Conservation (phyloP, 2,113 vertebrate species). For the Xiphorhynchus elegans region DNA sequence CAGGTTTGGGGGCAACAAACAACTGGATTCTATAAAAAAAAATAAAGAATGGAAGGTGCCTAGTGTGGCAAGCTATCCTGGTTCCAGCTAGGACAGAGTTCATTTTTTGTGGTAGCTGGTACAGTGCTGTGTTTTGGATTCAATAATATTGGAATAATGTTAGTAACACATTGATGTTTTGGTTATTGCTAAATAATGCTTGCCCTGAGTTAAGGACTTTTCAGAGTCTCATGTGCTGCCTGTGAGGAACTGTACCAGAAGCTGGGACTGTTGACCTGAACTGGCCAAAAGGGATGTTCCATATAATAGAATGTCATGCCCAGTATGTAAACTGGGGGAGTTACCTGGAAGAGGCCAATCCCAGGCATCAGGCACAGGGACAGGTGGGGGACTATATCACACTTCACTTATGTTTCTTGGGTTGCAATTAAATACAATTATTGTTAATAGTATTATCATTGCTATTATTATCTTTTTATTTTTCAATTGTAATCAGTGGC, state of each 20-base stretch:
- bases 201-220: background rate
- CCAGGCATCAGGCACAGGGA: background rate
- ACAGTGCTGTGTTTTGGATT: background rate
- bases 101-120: background rate
- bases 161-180: background rate
- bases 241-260: background rate
- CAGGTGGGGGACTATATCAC: background rate
- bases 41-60: background rate
- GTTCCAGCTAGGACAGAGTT: background rate
- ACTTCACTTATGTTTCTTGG: background rate
- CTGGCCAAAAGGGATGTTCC: background rate
- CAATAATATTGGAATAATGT: background rate
- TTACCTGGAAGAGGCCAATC: background rate
- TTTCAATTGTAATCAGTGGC: background rate
- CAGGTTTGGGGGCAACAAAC: background rate
- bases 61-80: background rate
- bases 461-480: background rate
- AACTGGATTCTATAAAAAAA: background rate
- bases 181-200: background rate
- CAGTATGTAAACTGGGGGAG: background rate
- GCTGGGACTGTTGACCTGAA: background rate
- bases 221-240: background rate
- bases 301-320: fast-evolving
- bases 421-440: background rate
- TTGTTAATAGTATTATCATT: background rate